Evolutionary conservation across 1,140 invertebrate species (phyloP).

Genomic region (Telenomus remus): DNA sequence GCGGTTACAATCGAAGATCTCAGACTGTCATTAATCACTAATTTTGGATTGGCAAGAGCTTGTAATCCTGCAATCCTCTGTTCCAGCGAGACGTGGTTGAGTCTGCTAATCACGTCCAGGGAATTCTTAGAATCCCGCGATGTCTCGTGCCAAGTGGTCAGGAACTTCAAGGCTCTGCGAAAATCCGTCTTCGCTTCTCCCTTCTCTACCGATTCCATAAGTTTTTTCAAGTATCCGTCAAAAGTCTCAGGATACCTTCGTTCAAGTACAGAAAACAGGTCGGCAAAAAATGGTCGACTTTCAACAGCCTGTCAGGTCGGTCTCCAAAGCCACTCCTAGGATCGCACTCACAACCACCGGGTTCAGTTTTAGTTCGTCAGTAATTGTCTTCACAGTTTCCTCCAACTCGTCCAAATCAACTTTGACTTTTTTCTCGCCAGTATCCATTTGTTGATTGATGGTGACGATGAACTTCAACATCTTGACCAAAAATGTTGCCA

Average conservation of each 20-base stretch:
- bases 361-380: slow-evolving; percentile 76
- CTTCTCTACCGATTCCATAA: slow-evolving; percentile 57
- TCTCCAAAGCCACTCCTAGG: slow-evolving; percentile 54
- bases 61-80: slow-evolving; percentile 79
- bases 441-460: slow-evolving; percentile 13
- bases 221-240: slow-evolving; percentile 75
- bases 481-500: slow-evolving; percentile 75
- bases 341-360: slow-evolving; percentile 70
- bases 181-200: slow-evolving; percentile 35
- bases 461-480: slow-evolving; percentile 52
- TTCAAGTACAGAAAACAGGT: slow-evolving; percentile 77
- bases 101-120: slow-evolving; percentile 79
- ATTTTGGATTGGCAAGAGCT: slow-evolving; percentile 51
- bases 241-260: slow-evolving; percentile 80
- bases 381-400: slow-evolving; percentile 71
- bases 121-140: slow-evolving; percentile 67
- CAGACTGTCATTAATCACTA: slow-evolving; percentile 62
- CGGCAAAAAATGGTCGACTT: slow-evolving; percentile 59
- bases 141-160: slow-evolving; percentile 66
- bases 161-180: slow-evolving; percentile 60
- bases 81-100: slow-evolving; percentile 80
- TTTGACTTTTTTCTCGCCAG: slow-evolving; percentile 1
- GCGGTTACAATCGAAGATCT: slow-evolving; percentile 61
- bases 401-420: slow-evolving; percentile 20
- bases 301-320: slow-evolving; percentile 21